Percentiles rank a stretch among this genome's conserved stretches.
phyloP scores from a whole-genome alignment of 2,888 invertebrate genomes.

The Polydrusus cervinus region DNA sequence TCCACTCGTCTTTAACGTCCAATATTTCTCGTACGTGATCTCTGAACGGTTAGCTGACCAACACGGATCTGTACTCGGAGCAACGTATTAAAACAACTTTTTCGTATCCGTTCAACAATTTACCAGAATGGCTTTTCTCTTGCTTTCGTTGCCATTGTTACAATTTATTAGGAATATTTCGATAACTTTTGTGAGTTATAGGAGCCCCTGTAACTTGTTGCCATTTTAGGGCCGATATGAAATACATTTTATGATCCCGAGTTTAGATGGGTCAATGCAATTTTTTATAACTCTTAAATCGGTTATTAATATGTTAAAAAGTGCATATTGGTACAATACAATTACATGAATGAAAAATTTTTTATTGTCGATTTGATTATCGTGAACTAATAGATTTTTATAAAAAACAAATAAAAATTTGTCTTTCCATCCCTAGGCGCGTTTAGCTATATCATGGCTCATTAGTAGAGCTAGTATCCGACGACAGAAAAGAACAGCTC shows the following conservation, averaged over 20 bases:
- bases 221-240: constrained; percentile 3
- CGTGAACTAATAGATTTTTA: no score
- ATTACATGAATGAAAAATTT: no score
- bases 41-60: constrained; percentile 34
- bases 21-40: constrained; percentile 51
- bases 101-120: constrained; percentile 42
- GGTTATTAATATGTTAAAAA: neutral
- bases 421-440: no score
- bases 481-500: no score
- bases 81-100: constrained; percentile 44
- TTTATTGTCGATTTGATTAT: no score
- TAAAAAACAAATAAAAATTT: no score
- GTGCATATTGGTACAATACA: neutral
- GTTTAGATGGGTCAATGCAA: neutral
- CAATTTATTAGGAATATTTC: constrained; percentile 34
- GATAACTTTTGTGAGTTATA: constrained; percentile 21
- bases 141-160: constrained; percentile 29
- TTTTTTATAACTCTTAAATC: neutral
- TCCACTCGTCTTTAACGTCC: constrained; percentile 59
- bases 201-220: constrained; percentile 17
- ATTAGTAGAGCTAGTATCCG: no score
- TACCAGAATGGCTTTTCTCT: constrained; percentile 31
- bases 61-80: constrained; percentile 43
- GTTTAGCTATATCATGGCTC: no score
- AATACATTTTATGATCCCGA: constrained; percentile 3